Percentiles rank a stretch among this genome's conserved stretches.
Conservation (phyloP, 2,113 vertebrate genomes). For the Sapajus apella region DNA sequence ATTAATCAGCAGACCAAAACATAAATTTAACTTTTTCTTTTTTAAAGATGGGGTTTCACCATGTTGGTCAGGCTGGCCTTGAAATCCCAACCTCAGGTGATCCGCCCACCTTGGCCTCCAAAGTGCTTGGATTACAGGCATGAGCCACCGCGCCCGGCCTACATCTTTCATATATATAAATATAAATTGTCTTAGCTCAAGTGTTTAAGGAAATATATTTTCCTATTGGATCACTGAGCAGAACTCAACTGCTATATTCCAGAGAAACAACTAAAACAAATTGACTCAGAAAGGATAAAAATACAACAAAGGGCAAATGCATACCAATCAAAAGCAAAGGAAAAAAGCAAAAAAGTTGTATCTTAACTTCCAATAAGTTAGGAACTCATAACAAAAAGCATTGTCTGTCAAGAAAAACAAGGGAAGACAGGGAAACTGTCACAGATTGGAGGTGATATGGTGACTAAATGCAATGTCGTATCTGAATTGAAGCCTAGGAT, state of each 20-base stretch:
- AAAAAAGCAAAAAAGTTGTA: background rate
- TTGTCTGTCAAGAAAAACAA: constrained; percentile 17
- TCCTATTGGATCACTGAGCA: constrained; percentile 24
- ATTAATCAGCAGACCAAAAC: constrained; percentile 21
- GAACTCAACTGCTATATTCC: constrained; percentile 36
- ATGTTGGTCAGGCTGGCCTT: no score
- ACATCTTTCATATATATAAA: constrained; percentile 23
- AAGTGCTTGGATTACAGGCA: no score
- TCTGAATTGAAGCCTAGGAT: background rate
- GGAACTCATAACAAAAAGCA: constrained; percentile 20
- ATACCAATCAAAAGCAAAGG: constrained; percentile 2
- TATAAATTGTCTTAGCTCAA: constrained; percentile 11
- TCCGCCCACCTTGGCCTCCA: no score
- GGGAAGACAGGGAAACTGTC: background rate
- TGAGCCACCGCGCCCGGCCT: no score
- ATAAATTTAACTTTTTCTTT: background rate
- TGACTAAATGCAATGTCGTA: constrained; percentile 13
- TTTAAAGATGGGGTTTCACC: no score
- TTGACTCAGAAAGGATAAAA: constrained; percentile 18
- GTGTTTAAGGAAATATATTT: constrained; percentile 30
- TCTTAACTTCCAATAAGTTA: constrained; percentile 25
- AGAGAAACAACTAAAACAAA: constrained; percentile 5
- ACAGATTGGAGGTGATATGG: background rate
- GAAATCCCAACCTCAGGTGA: no score
- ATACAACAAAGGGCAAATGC: constrained; percentile 37